Evolutionary conservation across 1,140 invertebrate genomes (phyloP), one percentile per base, ranked within the genome.

Genomic region (Temnothorax nylanderi): DNA sequence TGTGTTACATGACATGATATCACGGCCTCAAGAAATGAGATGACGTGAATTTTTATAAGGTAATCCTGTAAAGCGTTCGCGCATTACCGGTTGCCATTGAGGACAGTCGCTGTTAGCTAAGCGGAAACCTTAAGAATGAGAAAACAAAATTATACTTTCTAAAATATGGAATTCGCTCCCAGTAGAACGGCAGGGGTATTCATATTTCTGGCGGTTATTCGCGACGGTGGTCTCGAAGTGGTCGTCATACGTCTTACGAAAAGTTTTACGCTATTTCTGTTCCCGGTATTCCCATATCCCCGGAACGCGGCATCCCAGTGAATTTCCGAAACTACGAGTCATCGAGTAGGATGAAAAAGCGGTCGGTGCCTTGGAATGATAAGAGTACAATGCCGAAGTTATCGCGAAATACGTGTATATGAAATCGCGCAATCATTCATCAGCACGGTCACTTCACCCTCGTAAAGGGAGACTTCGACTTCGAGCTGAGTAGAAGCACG

Each of bases 371-470:
- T 47, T 44, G 16, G 41, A 37, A 44, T 67, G 65, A 72, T 62
- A 56, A 56, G 34, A 72, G 34, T 32, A 87, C 77, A 87, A 87
- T 82, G 67, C 6, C 51, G 21, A 41, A 41, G 51, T 86, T 81
- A 86, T 86, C 85, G 41, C 65, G 32, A 62, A 41, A 54, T 21
- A 67, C 16, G 49, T 54, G 62, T n/a, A 34, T 51, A 74, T 26
- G 80, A 76, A 88, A 88, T 86, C 86, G 74, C 54, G 32, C 65
- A 62, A 86, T 86, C 76, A 72, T 86, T 82, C 82, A 75, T 74
- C 75, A 82, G 75, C 65, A 58, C 34, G 62, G 56, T 41, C 67
- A 49, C 37, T 62, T 81, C 49, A 44, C 11, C 56, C 62, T 60
- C 49, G 44, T 11, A 69, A 58, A 58, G 72, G 69, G 76, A 10